Evolutionary conservation across 2,113 vertebrate genomes (phyloP), one percentile per base, ranked within the genome.

Genomic region (Spilogale gracilis): DNA sequence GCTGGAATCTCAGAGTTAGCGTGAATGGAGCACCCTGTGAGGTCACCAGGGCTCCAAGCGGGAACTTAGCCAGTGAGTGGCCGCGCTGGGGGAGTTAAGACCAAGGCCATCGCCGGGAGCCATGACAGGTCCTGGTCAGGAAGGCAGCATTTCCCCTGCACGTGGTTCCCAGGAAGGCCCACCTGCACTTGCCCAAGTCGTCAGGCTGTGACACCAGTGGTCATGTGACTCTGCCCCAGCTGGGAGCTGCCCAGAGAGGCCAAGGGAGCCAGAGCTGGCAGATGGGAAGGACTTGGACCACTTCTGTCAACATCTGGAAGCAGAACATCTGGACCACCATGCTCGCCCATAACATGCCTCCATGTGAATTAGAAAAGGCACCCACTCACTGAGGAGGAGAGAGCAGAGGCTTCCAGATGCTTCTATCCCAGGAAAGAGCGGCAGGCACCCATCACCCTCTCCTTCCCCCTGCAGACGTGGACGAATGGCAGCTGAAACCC

Each of bases 391-490:
- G 38, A n/a, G 9, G 43, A 69, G 16, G 20, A 89, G 50, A 80
- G 0, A 13, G 30, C 4, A 2, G 88, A 14, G 11, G 17, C 63
- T 61, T 92, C 79, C 21, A 6, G 84, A 82, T 21, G 67, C 74
- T 73, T 79, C 79, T 1, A 0, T 17, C 27, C 74, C 45, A 17
- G 83, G 73, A 92, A 74, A 88, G 0, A 0, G 54, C 45, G 4
- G 48, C 50, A 45, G 76, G 54, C 5, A 0, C 32, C 93, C 76
- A 60, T 32, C 48, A 32, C 12, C 32, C 30, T n/a, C 56, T 67
- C 69, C 61, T 71, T 94, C 73, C 81, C 45, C 52, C 84, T 79
- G 58, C 60, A 97, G 95, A 97, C 2, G 23, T 94, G 43, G 79
- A 97, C 0, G 76, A 96, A 63, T 96, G 97, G 48, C 65, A 30